Evolutionary conservation across 2,888 invertebrate genomes (phyloP).

Genomic region (Pachymerium ferrugineum): DNA sequence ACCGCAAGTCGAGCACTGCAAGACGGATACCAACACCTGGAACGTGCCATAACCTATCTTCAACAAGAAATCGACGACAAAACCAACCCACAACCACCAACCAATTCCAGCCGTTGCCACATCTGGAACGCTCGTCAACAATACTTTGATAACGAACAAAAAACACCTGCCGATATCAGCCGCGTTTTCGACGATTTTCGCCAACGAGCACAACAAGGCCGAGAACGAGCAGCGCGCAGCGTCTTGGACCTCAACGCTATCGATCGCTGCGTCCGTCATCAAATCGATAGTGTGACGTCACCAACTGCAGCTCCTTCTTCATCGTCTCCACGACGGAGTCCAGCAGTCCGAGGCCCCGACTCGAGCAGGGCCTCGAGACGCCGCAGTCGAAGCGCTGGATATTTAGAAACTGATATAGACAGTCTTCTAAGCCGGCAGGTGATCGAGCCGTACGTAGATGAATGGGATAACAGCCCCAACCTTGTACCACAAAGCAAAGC

Average conservation of each 20-base stretch:
- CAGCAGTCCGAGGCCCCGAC: constrained; percentile 50
- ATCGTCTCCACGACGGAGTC: constrained; percentile 14
- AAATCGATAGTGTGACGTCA: constrained; percentile 30
- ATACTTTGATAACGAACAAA: constrained; percentile 35
- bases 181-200: constrained; percentile 33
- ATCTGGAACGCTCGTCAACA: constrained; percentile 37
- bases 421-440: constrained; percentile 44
- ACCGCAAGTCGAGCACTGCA: constrained; percentile 16
- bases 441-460: constrained; percentile 37
- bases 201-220: constrained; percentile 37
- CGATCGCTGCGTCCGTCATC: constrained; percentile 21
- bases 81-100: constrained; percentile 36
- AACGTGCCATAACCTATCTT: constrained; percentile 16
- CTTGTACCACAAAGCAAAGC: constrained; percentile 43
- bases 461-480: constrained; percentile 40
- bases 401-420: constrained; percentile 85
- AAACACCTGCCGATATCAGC: neutral
- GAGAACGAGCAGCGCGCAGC: constrained; percentile 41
- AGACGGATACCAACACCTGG: constrained; percentile 19
- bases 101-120: constrained; percentile 33
- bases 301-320: neutral
- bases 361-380: constrained; percentile 43
- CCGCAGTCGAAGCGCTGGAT: constrained; percentile 50
- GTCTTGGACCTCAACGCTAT: constrained; percentile 46
- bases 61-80: constrained; percentile 16